phyloP scores from a whole-genome alignment of 2,888 invertebrate species.

The Mythimna albipuncta region DNA sequence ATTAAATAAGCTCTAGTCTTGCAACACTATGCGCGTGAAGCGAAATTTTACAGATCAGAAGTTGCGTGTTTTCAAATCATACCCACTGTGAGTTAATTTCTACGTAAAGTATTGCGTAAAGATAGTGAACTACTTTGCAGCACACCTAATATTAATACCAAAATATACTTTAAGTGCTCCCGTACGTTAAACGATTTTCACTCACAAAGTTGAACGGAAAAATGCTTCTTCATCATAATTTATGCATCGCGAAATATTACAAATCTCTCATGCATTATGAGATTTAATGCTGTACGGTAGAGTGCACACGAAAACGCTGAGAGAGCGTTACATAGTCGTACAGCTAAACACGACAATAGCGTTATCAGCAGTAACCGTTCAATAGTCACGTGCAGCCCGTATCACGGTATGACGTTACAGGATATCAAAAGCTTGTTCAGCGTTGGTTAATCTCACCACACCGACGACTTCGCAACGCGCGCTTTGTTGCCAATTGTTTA shows the following conservation, averaged over 20 bases:
- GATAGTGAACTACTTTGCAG: slow-evolving; percentile 26
- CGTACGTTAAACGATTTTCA: slow-evolving; percentile 13
- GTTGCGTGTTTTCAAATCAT: slow-evolving; percentile 37
- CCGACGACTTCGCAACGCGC: slow-evolving; percentile 78
- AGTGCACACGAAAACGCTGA: slow-evolving; percentile 40
- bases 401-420: slow-evolving; percentile 68
- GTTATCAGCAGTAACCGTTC: slow-evolving; percentile 59
- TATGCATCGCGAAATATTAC: slow-evolving; percentile 41
- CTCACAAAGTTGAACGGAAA: slow-evolving; percentile 26
- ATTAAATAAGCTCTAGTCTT: slow-evolving; percentile 32
- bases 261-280: slow-evolving; percentile 45
- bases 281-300: slow-evolving; percentile 41
- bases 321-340: slow-evolving; percentile 23
- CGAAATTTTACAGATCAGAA: slow-evolving; percentile 46
- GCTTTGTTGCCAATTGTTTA: slow-evolving; percentile 89
- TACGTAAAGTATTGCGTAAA: slow-evolving; percentile 40
- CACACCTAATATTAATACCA: slow-evolving; percentile 16
- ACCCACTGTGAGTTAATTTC: slow-evolving; percentile 26
- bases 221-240: slow-evolving; percentile 31
- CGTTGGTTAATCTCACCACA: slow-evolving; percentile 83
- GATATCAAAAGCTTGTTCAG: slow-evolving; percentile 75
- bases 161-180: slow-evolving; percentile 15
- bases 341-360: slow-evolving; percentile 50
- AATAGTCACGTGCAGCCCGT: slow-evolving; percentile 67
- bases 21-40: slow-evolving; percentile 34